phyloP scores from a whole-genome alignment of 2,797 vertebrate genomes.

The Nothura maculosa region DNA sequence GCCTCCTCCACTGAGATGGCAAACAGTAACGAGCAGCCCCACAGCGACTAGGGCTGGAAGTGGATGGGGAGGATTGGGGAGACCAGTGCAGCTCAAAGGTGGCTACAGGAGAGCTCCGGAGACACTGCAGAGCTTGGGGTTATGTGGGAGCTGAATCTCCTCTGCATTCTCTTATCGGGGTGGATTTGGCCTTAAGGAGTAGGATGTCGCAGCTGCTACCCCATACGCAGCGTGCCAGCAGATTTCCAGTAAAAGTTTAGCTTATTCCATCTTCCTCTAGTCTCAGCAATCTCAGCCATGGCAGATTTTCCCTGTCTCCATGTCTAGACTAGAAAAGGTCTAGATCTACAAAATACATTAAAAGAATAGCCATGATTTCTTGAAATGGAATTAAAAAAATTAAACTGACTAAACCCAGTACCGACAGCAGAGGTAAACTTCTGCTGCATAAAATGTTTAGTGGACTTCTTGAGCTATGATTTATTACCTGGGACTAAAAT shows the following conservation, averaged over 20 bases:
- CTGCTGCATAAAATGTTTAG: not conserved
- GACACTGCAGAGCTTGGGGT: not conserved
- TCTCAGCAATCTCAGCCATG: not conserved
- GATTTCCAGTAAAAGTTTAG: not conserved
- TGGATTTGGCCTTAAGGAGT: not conserved
- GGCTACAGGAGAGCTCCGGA: not conserved
- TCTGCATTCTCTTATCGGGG: accelerated
- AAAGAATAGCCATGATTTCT: not conserved
- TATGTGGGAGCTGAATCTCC: not conserved
- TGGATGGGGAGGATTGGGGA: not conserved
- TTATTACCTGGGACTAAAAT: not conserved
- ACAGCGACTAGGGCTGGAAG: too few species aligned
- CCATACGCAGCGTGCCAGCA: accelerated
- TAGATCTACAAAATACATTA: not conserved
- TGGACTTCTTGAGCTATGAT: not conserved
- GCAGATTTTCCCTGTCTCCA: not conserved
- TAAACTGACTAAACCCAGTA: not conserved
- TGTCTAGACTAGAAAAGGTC: not conserved
- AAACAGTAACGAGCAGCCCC: not conserved
- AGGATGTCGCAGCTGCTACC: not conserved
- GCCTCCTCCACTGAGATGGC: too few species aligned
- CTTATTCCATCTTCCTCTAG: not conserved
- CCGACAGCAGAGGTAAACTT: not conserved
- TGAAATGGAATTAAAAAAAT: not conserved
- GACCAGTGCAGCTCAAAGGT: not conserved